Conservation (phyloP, 2,888 invertebrate genomes). For the Tetrapedia diversipes region DNA sequence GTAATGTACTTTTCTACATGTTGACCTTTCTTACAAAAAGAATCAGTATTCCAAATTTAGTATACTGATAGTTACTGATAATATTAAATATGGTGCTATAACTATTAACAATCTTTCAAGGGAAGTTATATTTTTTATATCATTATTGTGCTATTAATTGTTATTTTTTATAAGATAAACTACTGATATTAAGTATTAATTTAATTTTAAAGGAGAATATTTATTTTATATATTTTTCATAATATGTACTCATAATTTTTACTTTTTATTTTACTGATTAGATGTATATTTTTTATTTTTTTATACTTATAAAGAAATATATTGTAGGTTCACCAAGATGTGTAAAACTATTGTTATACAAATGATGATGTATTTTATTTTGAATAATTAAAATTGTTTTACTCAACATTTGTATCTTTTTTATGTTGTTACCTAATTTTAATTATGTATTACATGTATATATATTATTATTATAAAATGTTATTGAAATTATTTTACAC, state of each 20-base stretch:
- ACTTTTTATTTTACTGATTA: not conserved
- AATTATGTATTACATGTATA: not conserved
- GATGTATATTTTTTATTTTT: not conserved
- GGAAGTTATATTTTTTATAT: not conserved
- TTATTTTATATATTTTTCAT: not conserved
- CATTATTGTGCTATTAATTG: constrained; percentile 13
- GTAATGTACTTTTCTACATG: constrained; percentile 6
- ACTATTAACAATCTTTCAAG: constrained; percentile 10
- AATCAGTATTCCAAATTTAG: too few species aligned
- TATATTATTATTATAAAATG: not conserved
- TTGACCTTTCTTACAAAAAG: not conserved
- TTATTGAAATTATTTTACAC: constrained; percentile 52
- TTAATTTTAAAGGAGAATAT: not conserved
- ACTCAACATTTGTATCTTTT: not conserved
- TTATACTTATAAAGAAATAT: not conserved
- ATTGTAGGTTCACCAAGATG: not conserved
- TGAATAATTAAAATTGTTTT: constrained; percentile 2
- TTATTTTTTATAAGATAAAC: not conserved
- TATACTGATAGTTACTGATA: too few species aligned
- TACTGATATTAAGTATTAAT: not conserved
- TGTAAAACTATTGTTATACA: not conserved
- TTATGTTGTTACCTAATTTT: not conserved
- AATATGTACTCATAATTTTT: not conserved
- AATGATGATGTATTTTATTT: constrained; percentile 19
- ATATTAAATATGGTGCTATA: not conserved